A percentile compares a stretch with the other conserved stretches of the same genome.
phyloP scores from a whole-genome alignment of 2,797 vertebrate species.

The Ctenopoma kingsleyae region DNA sequence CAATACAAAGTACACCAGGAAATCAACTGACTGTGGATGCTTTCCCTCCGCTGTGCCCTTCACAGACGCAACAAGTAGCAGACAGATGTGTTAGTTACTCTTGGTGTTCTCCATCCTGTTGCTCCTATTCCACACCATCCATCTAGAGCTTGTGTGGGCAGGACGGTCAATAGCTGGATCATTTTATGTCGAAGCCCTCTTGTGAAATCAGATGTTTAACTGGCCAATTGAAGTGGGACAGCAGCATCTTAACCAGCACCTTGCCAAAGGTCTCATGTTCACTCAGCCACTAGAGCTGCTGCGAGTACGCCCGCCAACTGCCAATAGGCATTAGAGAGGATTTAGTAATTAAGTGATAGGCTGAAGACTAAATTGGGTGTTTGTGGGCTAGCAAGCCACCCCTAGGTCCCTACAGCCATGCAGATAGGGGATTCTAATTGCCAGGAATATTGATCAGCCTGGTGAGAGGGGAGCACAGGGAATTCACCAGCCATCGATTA shows the following conservation, averaged over 20 bases:
- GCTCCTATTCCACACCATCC: constrained; percentile 24
- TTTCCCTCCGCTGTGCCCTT: constrained; percentile 5
- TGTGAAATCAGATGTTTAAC: constrained; percentile 84
- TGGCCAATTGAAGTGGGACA: constrained; percentile 61
- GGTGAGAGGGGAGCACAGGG: constrained; percentile 77
- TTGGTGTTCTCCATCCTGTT: not conserved
- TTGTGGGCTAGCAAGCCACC: constrained; percentile 85
- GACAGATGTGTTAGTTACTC: constrained; percentile 39
- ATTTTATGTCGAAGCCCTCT: constrained; percentile 70
- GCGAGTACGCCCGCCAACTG: constrained; percentile 78
- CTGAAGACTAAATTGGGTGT: constrained; percentile 90
- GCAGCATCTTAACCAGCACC: constrained; percentile 80
- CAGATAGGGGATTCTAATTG: constrained; percentile 92
- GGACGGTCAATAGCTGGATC: constrained; percentile 68
- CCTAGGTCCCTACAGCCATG: constrained; percentile 85
- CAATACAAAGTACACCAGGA: not conserved
- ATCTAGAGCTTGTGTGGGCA: constrained; percentile 47
- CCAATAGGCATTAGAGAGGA: constrained; percentile 88
- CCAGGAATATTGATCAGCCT: constrained; percentile 88
- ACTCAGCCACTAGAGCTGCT: constrained; percentile 74
- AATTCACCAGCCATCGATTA: constrained; percentile 87
- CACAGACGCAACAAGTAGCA: constrained; percentile 16
- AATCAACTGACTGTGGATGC: not conserved
- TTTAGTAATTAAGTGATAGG: constrained; percentile 91
- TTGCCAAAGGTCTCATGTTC: constrained; percentile 86